Percentiles rank a stretch among this genome's conserved stretches.
Evolutionary conservation across 2,113 vertebrate species (phyloP).

Genomic region (Lontra canadensis): DNA sequence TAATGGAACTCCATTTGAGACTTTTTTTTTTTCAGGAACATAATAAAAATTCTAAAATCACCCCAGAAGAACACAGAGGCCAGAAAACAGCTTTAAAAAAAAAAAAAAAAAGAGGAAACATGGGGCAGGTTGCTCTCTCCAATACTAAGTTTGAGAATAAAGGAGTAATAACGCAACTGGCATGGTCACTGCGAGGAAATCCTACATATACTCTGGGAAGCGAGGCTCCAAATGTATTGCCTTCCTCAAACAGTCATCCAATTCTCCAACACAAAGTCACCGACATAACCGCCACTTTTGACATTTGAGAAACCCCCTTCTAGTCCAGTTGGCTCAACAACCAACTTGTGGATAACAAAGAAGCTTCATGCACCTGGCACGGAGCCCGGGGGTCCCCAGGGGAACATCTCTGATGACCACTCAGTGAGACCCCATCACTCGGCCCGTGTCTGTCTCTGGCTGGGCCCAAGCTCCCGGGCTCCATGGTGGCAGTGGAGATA

Average conservation of each 20-base stretch:
- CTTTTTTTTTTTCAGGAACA: neutral
- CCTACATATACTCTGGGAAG: neutral
- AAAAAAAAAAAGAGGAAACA: neutral
- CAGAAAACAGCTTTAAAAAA: neutral
- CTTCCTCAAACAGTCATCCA: neutral
- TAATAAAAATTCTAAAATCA: neutral
- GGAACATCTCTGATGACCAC: accelerated
- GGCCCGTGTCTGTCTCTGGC: accelerated
- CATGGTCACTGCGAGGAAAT: neutral
- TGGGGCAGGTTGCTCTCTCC: neutral
- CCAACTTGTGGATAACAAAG: too few species aligned
- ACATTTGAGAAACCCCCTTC: neutral
- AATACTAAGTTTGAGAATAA: neutral
- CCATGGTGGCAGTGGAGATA: neutral
- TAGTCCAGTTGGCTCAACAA: neutral
- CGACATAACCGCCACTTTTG: neutral
- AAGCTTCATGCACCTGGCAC: accelerated
- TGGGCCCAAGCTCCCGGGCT: neutral
- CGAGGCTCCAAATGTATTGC: neutral
- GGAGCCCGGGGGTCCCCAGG: neutral
- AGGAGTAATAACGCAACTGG: neutral
- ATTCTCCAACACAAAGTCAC: neutral
- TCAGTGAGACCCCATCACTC: neutral
- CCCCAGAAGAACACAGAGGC: neutral
- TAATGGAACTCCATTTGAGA: neutral